Evolutionary conservation across 2,888 invertebrate species (phyloP).

Genomic region (Caenorhabditis virilis): DNA sequence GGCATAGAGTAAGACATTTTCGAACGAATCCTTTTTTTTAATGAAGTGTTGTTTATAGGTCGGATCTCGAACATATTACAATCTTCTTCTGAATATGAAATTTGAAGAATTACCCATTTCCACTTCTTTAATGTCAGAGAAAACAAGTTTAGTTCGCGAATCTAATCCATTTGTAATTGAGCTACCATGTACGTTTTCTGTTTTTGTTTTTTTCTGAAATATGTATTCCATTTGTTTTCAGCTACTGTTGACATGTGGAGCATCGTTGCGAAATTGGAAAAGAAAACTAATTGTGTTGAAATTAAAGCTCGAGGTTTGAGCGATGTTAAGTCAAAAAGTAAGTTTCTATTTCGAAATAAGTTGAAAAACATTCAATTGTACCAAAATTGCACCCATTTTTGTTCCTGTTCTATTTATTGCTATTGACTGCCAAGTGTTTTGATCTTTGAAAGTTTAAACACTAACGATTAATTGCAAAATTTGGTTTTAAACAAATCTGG

Average conservation of each 20-base stretch:
- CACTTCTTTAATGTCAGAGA: too few species aligned
- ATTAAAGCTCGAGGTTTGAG: slow-evolving; percentile 2
- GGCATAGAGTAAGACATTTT: slow-evolving; percentile 7
- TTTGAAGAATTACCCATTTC: slow-evolving; percentile 45
- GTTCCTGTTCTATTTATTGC: too few species aligned
- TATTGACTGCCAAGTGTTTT: too few species aligned
- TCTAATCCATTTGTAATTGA: slow-evolving; percentile 8
- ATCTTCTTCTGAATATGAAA: slow-evolving; percentile 39
- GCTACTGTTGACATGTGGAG: background rate
- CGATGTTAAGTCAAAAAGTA: slow-evolving; percentile 9
- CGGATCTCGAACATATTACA: slow-evolving; percentile 35
- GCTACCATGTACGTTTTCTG: background rate
- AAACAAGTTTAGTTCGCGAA: too few species aligned
- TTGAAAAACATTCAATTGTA: too few species aligned
- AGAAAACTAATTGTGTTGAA: too few species aligned
- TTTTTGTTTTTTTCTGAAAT: background rate
- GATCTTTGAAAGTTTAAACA: background rate
- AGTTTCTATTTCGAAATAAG: too few species aligned
- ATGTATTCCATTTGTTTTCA: slow-evolving; percentile 7
- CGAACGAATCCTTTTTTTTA: background rate
- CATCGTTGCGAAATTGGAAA: background rate
- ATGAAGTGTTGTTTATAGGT: slow-evolving; percentile 4
- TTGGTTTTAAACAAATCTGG: too few species aligned
- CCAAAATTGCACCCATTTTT: too few species aligned
- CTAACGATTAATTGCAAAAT: background rate